These are phyloP conservation scores for Ecliptopera silaceata DNA, from an alignment of 2,888 invertebrate species.

Conservation along the genomic window DNA sequence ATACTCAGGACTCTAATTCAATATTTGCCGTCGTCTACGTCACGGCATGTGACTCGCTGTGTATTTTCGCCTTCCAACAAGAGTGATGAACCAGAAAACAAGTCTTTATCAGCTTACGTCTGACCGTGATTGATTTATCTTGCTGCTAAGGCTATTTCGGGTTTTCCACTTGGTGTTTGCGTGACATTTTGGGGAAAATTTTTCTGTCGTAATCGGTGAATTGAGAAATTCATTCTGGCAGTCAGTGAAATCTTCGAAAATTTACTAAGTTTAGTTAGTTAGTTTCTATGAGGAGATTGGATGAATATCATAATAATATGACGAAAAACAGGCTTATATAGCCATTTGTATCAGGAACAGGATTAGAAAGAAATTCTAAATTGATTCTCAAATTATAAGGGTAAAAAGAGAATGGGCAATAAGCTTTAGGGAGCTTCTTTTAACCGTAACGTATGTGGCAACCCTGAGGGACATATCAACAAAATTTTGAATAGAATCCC, in stretches of 20 bases:
- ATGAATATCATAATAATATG: no score
- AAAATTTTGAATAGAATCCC: no score
- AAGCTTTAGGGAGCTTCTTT: no score
- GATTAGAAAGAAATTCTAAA: no score
- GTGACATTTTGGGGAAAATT: constrained; percentile 33
- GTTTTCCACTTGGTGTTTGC: constrained; percentile 38
- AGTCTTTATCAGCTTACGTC: constrained; percentile 58
- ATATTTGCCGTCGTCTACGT: constrained; percentile 55
- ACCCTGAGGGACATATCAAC: no score
- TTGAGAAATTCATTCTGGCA: background rate
- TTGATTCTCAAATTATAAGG: no score
- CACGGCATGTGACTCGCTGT: constrained; percentile 64
- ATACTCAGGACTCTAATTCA: constrained; percentile 47
- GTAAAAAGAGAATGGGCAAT: no score
- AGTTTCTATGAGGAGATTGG: no score
- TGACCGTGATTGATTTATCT: constrained; percentile 76
- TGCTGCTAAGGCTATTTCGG: constrained; percentile 49
- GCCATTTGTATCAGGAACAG: no score
- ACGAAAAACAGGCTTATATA: no score
- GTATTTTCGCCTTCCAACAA: constrained; percentile 48
- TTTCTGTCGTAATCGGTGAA: constrained; percentile 13
- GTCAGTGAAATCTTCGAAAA: background rate
- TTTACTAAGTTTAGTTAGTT: background rate
- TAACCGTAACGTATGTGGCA: no score
- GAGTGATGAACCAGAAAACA: constrained; percentile 56